A percentile compares a stretch with the other conserved stretches of the same genome.
Evolutionary conservation across 2,113 vertebrate species (phyloP).

Genomic region (Tiliqua scincoides): DNA sequence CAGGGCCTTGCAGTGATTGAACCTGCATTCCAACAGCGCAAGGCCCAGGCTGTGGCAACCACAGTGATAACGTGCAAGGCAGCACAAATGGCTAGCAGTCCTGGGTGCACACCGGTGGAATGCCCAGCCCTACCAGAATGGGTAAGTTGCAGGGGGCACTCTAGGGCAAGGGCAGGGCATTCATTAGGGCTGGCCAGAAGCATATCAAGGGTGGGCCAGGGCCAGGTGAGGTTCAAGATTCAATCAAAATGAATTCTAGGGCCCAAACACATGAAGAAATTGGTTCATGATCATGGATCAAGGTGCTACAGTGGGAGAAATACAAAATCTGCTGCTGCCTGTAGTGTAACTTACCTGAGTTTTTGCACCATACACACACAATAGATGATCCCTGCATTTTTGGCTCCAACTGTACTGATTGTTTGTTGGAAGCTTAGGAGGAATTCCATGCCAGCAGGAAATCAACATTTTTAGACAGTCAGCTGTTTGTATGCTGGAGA

Average conservation of each 20-base stretch:
- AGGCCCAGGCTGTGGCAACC: no score
- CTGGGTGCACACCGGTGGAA: no score
- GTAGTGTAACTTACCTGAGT: neutral
- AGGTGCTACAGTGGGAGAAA: neutral
- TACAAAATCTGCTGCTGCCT: neutral
- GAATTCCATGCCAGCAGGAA: neutral
- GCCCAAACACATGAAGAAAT: neutral
- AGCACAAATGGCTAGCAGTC: no score
- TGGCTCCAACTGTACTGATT: neutral
- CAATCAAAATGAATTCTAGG: neutral
- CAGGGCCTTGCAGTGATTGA: no score
- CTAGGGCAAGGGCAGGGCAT: no score
- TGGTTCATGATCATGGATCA: neutral
- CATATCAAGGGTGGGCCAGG: no score
- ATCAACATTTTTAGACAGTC: neutral
- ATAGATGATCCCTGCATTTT: neutral
- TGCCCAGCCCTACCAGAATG: no score
- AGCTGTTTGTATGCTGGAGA: slow-evolving; percentile 2
- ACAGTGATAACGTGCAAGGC: no score
- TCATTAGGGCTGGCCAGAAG: no score
- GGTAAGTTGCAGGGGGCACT: no score
- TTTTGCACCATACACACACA: neutral
- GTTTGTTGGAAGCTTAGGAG: neutral
- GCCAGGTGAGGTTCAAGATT: neutral
- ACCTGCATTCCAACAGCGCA: no score